Base-by-base conservation (phyloP, 2,888 invertebrate genomes). In the Orchesella flavescens region DNA sequence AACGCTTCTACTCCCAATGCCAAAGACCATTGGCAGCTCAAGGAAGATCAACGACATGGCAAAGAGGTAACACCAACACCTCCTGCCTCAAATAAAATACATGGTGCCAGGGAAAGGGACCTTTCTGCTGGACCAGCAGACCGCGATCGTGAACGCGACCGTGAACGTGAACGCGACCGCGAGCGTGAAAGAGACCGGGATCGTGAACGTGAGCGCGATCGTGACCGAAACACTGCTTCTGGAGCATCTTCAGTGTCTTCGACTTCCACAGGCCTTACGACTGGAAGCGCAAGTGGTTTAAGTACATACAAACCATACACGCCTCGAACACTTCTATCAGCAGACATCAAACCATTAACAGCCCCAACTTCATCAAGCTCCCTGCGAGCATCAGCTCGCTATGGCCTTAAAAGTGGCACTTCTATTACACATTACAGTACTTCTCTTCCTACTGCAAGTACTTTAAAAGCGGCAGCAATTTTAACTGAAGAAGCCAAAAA, bases 381-480 rank as follows among this genome's bases (percentile, higher is more conserved):
- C 61, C 75, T 88, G 34, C 83, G 87, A 61, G 83, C 87, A 10
- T 86, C 86, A 1, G 83, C 87, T 34, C 57, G 88, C 59, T 87
- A 85, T 79, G 87, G 87, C 13, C 75, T 88, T 12, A 76, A 85
- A 74, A 87, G 85, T 57, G 87, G 87, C 15, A 72, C 85, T 34
- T 80, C 87, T 5, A 84, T 85, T 71, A 78, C 86, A 12, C 86
- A 84, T 57, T 87, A 87, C 73, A 87, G 81, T 74, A 85, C 84
- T 2, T 80, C 86, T 21, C 80, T 86, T 21, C 86, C 87, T 21
- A 81, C 83, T 12, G 72, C 85, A 46, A 84, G 57, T 63, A 86
- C 84, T 0, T 24, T 83, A 0, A 85, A 84, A 69, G 74, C 79
- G 2, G 82, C 79, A 34, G 78, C 82, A 17, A 75, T 72, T 23